phyloP scores from a whole-genome alignment of 2,888 invertebrate genomes.

The Drosophila mimetica region DNA sequence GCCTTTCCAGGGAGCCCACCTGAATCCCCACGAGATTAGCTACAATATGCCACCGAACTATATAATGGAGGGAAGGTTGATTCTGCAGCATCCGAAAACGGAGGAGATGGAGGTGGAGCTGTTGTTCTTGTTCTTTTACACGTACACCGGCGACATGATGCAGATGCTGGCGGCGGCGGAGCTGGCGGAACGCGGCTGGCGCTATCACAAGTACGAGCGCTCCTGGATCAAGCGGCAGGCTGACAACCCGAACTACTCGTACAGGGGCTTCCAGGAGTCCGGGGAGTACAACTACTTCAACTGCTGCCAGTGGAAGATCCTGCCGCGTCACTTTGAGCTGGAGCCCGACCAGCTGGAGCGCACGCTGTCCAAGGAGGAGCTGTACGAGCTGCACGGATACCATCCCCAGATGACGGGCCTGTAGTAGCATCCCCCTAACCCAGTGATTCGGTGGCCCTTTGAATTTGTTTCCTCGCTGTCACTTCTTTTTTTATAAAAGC shows the following conservation, averaged over 20 bases:
- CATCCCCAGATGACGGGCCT: conserved; percentile 60
- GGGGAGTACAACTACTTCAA: conserved; percentile 71
- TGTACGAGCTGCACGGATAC: conserved; percentile 48
- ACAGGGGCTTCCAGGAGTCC: conserved; percentile 38
- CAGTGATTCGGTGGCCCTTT: neutral
- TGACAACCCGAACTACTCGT: conserved; percentile 56
- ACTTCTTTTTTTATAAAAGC: conserved; percentile 16
- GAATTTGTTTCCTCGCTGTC: neutral
- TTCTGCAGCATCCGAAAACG: conserved; percentile 51
- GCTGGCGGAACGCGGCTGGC: conserved; percentile 64
- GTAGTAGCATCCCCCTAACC: no score
- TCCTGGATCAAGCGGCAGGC: conserved; percentile 56
- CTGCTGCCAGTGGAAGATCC: conserved; percentile 56
- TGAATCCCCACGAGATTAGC: neutral
- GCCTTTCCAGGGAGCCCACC: neutral
- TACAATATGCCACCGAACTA: conserved; percentile 40
- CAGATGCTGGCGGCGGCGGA: conserved; percentile 68
- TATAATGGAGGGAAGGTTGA: neutral
- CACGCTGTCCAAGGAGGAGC: conserved; percentile 58
- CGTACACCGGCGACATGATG: conserved; percentile 64
- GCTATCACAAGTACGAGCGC: conserved; percentile 55
- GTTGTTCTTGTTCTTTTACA: conserved; percentile 65
- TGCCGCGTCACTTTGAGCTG: conserved; percentile 53
- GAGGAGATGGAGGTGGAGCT: conserved; percentile 59
- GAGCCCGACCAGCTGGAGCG: conserved; percentile 52